Evolutionary conservation across 2,797 vertebrate species (phyloP), one percentile per base, ranked within the genome.

Genomic region (Peromyscus eremicus): DNA sequence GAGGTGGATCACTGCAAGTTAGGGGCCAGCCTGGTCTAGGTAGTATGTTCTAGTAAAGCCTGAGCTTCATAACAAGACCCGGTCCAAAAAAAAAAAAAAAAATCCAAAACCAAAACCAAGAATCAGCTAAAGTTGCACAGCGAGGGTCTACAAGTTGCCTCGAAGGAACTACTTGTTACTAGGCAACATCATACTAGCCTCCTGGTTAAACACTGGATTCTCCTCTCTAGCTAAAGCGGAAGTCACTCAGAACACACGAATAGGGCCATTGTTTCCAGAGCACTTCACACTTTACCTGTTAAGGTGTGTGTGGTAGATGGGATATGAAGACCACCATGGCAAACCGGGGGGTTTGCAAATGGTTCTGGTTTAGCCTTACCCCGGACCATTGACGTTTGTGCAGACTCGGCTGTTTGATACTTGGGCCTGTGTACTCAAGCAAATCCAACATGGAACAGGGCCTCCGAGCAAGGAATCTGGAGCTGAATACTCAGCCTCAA

Each of bases 321-420:
- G 62, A 29, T 1, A 0, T 0, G 10, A 40, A 73, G 5, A 79
- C 25, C 32, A 29, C 9, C 62, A 27, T 0, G 9, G 85, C n/a
- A 80, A 85, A 64, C 43, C 84, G n/a, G 43, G 32, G 9, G 37
- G n/a, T 43, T 3, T 17, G 49, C 0, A 17, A 82, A 75, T 16
- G 29, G 25, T 55, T 76, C 71, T 7, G 23, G 43, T 70, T 77
- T 85, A 68, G 76, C n/a, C 64, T 13, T 13, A n/a, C 55, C 55
- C 73, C n/a, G 32, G 23, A 19, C 29, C 37, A 62, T 11, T 57
- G 55, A 73, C 12, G 55, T 73, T 1, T 92, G 27, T 81, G 85
- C 64, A 64, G 55, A 62, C 5, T 57, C 19, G 5, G 52, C 43
- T n/a, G 95, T 89, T 68, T 2, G 89, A n/a, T 29, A 10, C 66